A percentile compares a stretch with the other conserved stretches of the same genome.
These are phyloP conservation scores for Numenius phaeopus DNA, from an alignment of 2,797 vertebrate genomes.

Conservation along the genomic window DNA sequence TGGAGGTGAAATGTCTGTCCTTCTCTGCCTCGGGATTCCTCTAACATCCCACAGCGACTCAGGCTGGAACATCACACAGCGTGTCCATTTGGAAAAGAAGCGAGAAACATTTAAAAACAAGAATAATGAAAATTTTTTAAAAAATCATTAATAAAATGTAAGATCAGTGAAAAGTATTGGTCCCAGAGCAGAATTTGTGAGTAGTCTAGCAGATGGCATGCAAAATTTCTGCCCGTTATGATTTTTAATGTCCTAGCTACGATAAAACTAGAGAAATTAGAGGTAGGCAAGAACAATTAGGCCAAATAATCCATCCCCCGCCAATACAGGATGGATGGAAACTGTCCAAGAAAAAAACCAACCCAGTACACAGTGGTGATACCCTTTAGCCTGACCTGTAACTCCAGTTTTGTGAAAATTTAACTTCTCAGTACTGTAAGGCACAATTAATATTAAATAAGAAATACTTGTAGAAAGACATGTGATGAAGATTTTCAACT, in stretches of 20 bases:
- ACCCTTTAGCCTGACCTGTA: background rate
- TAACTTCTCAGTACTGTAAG: background rate
- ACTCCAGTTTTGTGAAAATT: background rate
- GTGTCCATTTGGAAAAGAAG: background rate
- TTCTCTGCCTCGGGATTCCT: background rate
- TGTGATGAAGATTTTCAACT: background rate
- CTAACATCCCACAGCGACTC: background rate
- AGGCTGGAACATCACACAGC: background rate
- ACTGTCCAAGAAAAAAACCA: background rate
- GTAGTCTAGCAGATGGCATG: conserved; percentile 34
- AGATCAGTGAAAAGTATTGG: background rate
- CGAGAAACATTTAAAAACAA: background rate
- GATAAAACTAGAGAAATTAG: conserved; percentile 13
- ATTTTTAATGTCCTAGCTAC: conserved; percentile 8
- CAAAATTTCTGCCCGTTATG: background rate
- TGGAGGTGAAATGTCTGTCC: background rate
- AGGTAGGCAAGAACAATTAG: background rate
- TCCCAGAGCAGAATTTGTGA: conserved; percentile 33
- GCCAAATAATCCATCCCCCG: background rate
- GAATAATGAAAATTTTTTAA: background rate
- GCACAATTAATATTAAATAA: background rate
- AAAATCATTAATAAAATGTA: background rate
- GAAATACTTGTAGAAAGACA: background rate
- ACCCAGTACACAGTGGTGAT: background rate
- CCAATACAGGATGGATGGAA: background rate